Evolutionary conservation across 2,113 vertebrate species (phyloP).

Genomic region (Bothrops jararaca): DNA sequence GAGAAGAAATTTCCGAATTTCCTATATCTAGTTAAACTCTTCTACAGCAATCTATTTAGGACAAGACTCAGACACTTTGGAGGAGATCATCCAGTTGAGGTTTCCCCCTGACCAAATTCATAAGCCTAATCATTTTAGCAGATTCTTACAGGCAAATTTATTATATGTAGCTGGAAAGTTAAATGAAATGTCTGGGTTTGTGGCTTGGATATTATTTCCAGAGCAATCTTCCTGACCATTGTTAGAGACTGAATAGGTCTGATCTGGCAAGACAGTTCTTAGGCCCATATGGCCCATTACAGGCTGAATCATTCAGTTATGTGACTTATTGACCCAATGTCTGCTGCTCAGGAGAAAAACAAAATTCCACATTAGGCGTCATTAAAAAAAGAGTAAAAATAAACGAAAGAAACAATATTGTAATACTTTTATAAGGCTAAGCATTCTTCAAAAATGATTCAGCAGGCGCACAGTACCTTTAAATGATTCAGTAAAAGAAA

Average conservation of each 20-base stretch:
- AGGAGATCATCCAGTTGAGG: background rate
- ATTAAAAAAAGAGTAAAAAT: background rate
- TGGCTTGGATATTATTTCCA: background rate
- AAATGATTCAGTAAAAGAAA: background rate
- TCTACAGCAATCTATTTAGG: background rate
- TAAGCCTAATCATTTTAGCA: background rate
- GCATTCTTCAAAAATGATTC: background rate
- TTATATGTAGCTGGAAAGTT: background rate
- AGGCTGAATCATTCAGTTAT: background rate
- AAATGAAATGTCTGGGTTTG: background rate
- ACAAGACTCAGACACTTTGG: background rate
- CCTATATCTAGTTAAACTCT: background rate
- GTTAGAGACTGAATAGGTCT: background rate
- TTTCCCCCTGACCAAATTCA: background rate
- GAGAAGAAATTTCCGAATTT: background rate
- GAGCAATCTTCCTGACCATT: background rate
- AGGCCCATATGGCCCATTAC: background rate
- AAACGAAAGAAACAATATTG: background rate
- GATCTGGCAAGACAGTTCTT: background rate
- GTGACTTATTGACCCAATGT: background rate
- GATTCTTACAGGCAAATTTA: background rate
- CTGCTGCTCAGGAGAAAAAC: background rate
- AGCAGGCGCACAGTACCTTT: background rate
- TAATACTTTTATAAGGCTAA: background rate
- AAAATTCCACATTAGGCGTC: background rate